phyloP scores from a whole-genome alignment of 2,797 vertebrate genomes.

The Anguilla megastoma region DNA sequence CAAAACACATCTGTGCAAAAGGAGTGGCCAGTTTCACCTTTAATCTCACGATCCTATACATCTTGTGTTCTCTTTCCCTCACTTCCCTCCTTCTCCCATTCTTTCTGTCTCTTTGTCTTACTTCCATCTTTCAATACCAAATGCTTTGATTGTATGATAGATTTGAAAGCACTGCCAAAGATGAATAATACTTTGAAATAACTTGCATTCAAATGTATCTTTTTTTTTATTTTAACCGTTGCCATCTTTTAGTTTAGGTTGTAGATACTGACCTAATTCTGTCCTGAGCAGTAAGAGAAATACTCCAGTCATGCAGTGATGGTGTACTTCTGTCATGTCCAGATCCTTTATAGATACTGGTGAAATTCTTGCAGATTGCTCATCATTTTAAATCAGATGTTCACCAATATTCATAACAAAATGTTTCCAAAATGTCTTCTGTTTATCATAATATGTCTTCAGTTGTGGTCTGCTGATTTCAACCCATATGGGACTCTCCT shows the following conservation, averaged over 20 bases:
- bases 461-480: too few species aligned
- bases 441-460: too few species aligned
- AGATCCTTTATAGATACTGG: background rate
- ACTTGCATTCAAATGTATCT: too few species aligned
- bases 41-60: background rate
- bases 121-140: background rate
- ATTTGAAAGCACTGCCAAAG: background rate
- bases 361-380: too few species aligned
- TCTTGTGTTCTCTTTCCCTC: background rate
- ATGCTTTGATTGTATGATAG: background rate
- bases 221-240: too few species aligned
- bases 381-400: too few species aligned
- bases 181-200: background rate
- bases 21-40: background rate
- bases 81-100: background rate
- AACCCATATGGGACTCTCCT: too few species aligned
- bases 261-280: too few species aligned
- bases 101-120: background rate
- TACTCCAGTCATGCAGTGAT: background rate
- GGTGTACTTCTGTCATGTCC: background rate
- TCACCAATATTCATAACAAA: too few species aligned
- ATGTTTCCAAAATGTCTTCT: too few species aligned
- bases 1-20: conserved; percentile 6
- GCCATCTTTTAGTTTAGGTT: too few species aligned
- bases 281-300: too few species aligned